A percentile compares a stretch with the other conserved stretches of the same genome.
phyloP scores from a whole-genome alignment of 2,113 vertebrate species.

The Eurystomus gularis region DNA sequence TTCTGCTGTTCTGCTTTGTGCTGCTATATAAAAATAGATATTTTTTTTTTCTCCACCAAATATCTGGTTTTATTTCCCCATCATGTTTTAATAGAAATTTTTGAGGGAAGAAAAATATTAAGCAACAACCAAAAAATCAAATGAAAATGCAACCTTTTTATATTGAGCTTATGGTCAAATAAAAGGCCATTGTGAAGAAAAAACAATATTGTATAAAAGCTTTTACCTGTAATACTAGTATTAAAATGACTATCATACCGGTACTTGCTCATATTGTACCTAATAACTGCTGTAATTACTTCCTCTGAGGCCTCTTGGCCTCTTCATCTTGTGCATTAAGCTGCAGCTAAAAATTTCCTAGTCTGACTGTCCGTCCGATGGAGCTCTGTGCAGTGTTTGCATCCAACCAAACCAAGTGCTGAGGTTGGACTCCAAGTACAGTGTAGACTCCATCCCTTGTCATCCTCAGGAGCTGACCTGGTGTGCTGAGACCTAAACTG shows the following conservation, averaged over 20 bases:
- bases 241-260: slow-evolving; percentile 3
- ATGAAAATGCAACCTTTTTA: slow-evolving; percentile 13
- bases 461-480: background rate
- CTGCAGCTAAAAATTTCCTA: background rate
- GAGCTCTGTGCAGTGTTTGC: background rate
- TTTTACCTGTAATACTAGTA: slow-evolving; percentile 42
- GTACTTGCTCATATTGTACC: background rate
- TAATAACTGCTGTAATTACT: slow-evolving; percentile 32
- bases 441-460: fast-evolving
- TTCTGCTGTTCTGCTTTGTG: slow-evolving; percentile 54
- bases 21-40: slow-evolving; percentile 34
- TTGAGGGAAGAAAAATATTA: slow-evolving; percentile 31
- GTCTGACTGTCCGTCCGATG: fast-evolving
- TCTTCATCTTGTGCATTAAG: background rate
- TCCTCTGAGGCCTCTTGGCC: slow-evolving; percentile 18
- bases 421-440: background rate
- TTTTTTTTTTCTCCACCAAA: background rate
- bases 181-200: slow-evolving; percentile 35
- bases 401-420: background rate
- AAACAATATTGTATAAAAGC: slow-evolving; percentile 30
- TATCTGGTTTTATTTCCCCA: slow-evolving; percentile 43
- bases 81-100: slow-evolving; percentile 49
- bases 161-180: slow-evolving; percentile 27
- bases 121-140: slow-evolving; percentile 24
- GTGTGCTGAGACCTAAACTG: background rate